Evolutionary conservation across 2,888 invertebrate species (phyloP).

Genomic region (Nineta flava): DNA sequence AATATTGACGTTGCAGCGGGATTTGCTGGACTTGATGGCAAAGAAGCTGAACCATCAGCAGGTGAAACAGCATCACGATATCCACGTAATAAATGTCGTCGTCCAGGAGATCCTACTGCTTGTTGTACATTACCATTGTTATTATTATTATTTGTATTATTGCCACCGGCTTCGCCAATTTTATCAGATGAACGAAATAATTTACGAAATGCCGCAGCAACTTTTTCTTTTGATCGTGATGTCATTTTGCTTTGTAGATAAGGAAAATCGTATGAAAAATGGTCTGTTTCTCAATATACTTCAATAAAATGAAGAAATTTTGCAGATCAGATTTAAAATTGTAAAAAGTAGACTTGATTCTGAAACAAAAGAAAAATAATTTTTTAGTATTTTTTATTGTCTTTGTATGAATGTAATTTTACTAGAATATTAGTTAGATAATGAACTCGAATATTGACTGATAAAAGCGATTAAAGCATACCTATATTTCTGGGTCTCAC

Average conservation of each 20-base stretch:
- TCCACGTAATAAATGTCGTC: conserved; percentile 21
- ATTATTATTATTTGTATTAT: conserved; percentile 12
- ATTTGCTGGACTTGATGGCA: conserved; percentile 33
- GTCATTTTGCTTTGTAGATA: conserved; percentile 37
- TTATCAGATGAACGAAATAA: conserved; percentile 60
- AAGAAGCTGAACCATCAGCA: conserved; percentile 29
- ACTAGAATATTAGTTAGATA: too few relatives aligned
- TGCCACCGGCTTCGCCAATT: conserved; percentile 35
- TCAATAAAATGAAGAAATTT: too few relatives aligned
- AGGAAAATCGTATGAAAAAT: too few relatives aligned
- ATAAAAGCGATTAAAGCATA: too few relatives aligned
- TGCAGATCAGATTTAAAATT: too few relatives aligned
- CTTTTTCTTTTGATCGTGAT: conserved; percentile 66
- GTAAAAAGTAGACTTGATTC: too few relatives aligned
- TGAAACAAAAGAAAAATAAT: too few relatives aligned
- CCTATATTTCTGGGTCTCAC: too few relatives aligned
- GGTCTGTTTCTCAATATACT: too few relatives aligned
- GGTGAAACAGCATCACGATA: conserved; percentile 20
- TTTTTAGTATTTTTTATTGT: too few relatives aligned
- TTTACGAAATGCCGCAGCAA: conserved; percentile 63
- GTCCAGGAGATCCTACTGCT: conserved; percentile 28
- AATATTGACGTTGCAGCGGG: conserved; percentile 21
- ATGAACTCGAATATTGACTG: too few relatives aligned
- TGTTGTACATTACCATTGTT: conserved; percentile 24
- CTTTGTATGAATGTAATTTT: too few relatives aligned